phyloP scores from a whole-genome alignment of 2,113 vertebrate species.

The Xenopus borealis region DNA sequence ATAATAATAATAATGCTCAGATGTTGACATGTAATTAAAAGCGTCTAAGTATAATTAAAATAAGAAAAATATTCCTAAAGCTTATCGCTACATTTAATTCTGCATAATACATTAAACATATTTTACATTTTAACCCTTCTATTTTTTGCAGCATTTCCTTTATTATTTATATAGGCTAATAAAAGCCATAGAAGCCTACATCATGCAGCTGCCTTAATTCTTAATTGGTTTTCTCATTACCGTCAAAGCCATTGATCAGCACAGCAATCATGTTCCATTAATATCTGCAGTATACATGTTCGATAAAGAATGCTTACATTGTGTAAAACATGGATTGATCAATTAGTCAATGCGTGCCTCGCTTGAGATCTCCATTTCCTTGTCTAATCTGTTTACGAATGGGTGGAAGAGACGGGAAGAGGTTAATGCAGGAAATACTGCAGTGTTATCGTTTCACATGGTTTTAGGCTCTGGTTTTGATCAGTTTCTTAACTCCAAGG shows the following conservation, averaged over 20 bases:
- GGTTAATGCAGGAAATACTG: conserved; percentile 34
- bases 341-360: background rate
- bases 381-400: background rate
- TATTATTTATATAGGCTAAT: background rate
- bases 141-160: background rate
- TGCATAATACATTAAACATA: background rate
- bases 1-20: too few species aligned
- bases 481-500: conserved; percentile 36
- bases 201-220: background rate
- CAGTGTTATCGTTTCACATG: conserved; percentile 36
- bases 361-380: background rate
- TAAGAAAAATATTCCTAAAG: too few species aligned
- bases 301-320: conserved; percentile 8
- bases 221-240: background rate
- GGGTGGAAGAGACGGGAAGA: conserved; percentile 7
- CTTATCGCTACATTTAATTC: too few species aligned
- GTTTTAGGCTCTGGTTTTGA: conserved; percentile 27
- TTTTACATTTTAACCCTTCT: background rate
- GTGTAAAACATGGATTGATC: background rate
- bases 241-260: background rate
- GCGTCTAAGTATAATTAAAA: too few species aligned
- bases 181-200: background rate
- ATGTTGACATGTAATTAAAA: too few species aligned
- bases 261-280: conserved; percentile 8
- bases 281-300: background rate